Base-by-base conservation (phyloP, 2,113 vertebrate species). In the Rallus limicola region DNA sequence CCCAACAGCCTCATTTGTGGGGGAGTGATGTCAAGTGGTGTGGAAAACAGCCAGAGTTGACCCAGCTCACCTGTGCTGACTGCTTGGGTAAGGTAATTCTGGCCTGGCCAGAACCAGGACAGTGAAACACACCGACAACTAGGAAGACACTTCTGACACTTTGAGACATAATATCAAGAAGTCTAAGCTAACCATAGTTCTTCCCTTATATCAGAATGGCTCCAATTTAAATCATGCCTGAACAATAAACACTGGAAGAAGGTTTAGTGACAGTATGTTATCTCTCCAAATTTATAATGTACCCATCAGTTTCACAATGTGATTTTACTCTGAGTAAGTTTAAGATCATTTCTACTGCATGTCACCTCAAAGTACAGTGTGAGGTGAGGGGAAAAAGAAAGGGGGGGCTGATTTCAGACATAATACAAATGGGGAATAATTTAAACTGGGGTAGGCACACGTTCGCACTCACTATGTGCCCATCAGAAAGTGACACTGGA, bases 341-440 rank as follows among this genome's bases (percentile, higher is more conserved):
- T 52, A 33, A 23, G 18, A 82, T 16, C 11, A 74, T 52, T 78
- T 74, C 62, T 67, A 29, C 16, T 48, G 13, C 5, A 7, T 28
- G 12, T 44, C 52, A 78, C 31, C 44, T 55, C 29, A n/a, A 52
- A 84, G 34, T 34, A 78, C 7, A 52, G 40, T 2, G 14, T 17
- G 25, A 6, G 13, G 8, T 48, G 3, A 2, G 4, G 4, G 42
- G 17, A 5, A 1, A 1, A 24, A 13, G 18, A 19, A 24, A 21
- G 23, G 48, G 48, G 48, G 50, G 11, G 24, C 11, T 68, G 11
- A 36, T 62, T 79, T 85, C 65, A 72, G 70, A 56, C 5, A 2
- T n/a, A 75, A 42, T 13, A 26, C 5, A 38, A 53, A 79, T 29
- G 9, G 11, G 8, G 14, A 64, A 58, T 50, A 1, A 34, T 38